Base-by-base conservation (phyloP, 2,113 vertebrate genomes). In the Dendropsophus ebraccatus region DNA sequence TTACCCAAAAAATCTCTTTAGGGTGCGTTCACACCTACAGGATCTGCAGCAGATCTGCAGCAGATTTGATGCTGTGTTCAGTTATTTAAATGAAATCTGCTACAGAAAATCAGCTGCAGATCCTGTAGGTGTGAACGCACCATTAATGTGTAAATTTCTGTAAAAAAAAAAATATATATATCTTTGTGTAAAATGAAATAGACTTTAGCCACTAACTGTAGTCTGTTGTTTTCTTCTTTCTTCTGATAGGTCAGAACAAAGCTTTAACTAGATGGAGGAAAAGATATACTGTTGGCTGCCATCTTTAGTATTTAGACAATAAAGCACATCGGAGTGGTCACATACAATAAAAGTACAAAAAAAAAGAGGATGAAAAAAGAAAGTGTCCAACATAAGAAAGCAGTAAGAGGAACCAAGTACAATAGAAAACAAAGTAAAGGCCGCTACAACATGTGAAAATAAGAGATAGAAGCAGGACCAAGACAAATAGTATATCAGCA, bases 291-390 rank as follows among this genome's bases (percentile, higher is more conserved):
- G 70, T 23, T 78, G 35, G 25, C 28, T 77, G 50, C 75, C 7
- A 28, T 54, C 23, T 77, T 9, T 52, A 78, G 2, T 13, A 78
- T 56, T 19, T 78, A 56, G 30, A 78, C 19, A 13, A 78, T 37
- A 65, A 81, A 81, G 78, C 78, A 81, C 78, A 80, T 25, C 35
- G 10, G 54, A 23, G 23, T 14, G 37, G 21, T 41, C 25, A 60
- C 21, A 21, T 58, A 35, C 17, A 62, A 10, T 19, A 28, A 62
- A 80, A 28, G 35, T 47, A 6, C 58, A 65, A 54, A 47, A 52
- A n/a, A n/a, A 25, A 12, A 62, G 56, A 62, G n/a, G 13, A 47
- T 62, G 54, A 60, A 45, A 81, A 17, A 47, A 79, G 10, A 56
- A 79, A n/a, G n/a, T 7, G 45, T 2, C 37, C 76, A 60, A 56